A percentile compares a stretch with the other conserved stretches of the same genome.
phyloP scores from a whole-genome alignment of 2,797 vertebrate genomes.

The Myioborus miniatus region DNA sequence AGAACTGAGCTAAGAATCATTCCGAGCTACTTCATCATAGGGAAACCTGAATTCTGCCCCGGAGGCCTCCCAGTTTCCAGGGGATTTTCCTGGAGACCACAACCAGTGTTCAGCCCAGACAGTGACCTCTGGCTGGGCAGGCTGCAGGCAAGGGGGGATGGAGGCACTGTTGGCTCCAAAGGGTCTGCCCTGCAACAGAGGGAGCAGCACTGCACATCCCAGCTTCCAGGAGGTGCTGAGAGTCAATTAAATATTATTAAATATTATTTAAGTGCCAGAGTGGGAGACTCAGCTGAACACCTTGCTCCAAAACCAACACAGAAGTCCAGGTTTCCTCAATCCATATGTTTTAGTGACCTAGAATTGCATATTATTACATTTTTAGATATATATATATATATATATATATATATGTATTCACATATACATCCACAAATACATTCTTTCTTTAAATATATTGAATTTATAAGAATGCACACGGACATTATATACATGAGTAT shows the following conservation, averaged over 20 bases:
- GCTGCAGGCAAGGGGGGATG: not conserved
- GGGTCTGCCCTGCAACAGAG: not conserved
- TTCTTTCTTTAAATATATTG: not conserved
- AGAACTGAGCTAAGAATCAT: not conserved
- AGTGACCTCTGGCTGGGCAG: not conserved
- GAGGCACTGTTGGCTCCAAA: accelerated
- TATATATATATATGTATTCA: not conserved
- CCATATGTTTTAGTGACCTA: not conserved
- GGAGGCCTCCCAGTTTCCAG: not conserved
- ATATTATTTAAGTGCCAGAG: not conserved
- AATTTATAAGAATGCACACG: not conserved
- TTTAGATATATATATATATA: not conserved
- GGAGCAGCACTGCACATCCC: accelerated
- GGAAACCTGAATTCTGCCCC: not conserved
- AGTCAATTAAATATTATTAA: not conserved
- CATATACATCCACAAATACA: not conserved
- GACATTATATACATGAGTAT: not conserved
- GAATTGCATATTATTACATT: not conserved
- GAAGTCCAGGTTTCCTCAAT: not conserved
- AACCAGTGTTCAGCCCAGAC: not conserved
- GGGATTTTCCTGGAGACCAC: not conserved
- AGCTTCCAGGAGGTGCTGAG: not conserved
- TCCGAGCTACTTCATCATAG: not conserved
- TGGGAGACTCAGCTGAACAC: not conserved
- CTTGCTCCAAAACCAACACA: not conserved